Conservation (phyloP, 2,113 vertebrate species). For the Macroglossus sobrinus region DNA sequence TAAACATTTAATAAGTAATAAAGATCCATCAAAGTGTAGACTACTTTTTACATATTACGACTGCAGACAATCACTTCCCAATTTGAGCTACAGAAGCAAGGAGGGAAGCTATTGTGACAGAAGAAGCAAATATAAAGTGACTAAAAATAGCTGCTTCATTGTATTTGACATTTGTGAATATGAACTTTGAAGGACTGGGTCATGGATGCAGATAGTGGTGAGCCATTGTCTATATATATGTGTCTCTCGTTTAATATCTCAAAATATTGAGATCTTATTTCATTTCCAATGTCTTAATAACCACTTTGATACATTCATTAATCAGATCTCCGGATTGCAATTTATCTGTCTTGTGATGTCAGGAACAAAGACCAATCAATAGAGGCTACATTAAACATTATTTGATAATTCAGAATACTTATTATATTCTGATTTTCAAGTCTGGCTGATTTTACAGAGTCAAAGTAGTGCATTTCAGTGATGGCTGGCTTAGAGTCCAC, state of each 20-base stretch:
- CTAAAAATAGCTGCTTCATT: conserved; percentile 69
- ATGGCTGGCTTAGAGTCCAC: neutral
- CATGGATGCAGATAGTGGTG: conserved; percentile 46
- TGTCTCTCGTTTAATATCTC: conserved; percentile 50
- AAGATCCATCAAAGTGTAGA: conserved; percentile 77
- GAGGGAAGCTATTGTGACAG: conserved; percentile 53
- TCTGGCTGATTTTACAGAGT: conserved; percentile 3
- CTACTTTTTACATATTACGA: conserved; percentile 71
- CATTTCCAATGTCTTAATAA: conserved; percentile 41
- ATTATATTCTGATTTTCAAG: conserved; percentile 8
- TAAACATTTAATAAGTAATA: conserved; percentile 83
- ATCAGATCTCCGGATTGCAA: conserved; percentile 22
- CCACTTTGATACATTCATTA: conserved; percentile 46
- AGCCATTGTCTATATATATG: conserved; percentile 9
- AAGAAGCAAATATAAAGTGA: conserved; percentile 73
- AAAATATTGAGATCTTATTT: conserved; percentile 56
- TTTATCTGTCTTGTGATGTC: conserved; percentile 49
- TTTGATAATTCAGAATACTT: neutral
- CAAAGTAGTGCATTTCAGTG: neutral
- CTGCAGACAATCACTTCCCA: conserved; percentile 75
- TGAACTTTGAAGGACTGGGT: conserved; percentile 49
- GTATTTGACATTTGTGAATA: conserved; percentile 69
- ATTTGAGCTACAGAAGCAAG: conserved; percentile 52
- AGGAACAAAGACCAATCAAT: conserved; percentile 3
- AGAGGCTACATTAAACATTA: conserved; percentile 5